phyloP scores from a whole-genome alignment of 1,140 invertebrate species.

The Samia ricini region DNA sequence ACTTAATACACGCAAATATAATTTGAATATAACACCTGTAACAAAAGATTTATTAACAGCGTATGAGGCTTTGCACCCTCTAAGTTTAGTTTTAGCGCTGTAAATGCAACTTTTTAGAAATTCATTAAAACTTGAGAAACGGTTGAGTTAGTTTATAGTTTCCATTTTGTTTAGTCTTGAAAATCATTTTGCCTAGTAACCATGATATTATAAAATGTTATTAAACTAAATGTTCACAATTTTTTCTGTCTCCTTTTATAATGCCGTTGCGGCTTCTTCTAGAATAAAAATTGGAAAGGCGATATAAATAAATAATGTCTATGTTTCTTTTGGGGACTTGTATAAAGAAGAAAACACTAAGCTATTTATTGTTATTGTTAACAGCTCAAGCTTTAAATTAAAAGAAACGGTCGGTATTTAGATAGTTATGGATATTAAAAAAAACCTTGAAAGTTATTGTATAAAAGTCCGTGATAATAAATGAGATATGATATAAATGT shows the following conservation, averaged over 20 bases:
- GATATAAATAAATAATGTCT: not conserved
- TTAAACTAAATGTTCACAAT: not conserved
- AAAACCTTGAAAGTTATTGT: not conserved
- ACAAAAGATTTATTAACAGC: not conserved
- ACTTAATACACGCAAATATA: too few relatives aligned
- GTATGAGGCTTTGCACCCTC: too few relatives aligned
- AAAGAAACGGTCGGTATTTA: slow-evolving; percentile 4
- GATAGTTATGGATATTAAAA: slow-evolving; percentile 1
- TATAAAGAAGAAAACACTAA: not conserved
- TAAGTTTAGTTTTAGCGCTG: not conserved
- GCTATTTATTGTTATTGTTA: slow-evolving; percentile 7
- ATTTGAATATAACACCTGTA: not conserved
- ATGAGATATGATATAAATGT: not conserved
- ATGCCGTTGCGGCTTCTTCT: not conserved
- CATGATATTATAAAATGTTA: not conserved
- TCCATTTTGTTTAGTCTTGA: not conserved
- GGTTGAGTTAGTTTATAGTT: not conserved
- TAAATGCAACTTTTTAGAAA: not conserved
- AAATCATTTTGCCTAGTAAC: not conserved
- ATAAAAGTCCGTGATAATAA: slow-evolving; percentile 1
- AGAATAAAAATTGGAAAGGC: not conserved
- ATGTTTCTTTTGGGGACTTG: not conserved
- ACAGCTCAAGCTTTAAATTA: slow-evolving; percentile 6
- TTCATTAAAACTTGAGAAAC: not conserved
- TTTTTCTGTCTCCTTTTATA: not conserved